Percentiles rank a stretch among this genome's conserved stretches.
Conservation (phyloP, 2,888 invertebrate genomes). For the Acholoe squamosa region DNA sequence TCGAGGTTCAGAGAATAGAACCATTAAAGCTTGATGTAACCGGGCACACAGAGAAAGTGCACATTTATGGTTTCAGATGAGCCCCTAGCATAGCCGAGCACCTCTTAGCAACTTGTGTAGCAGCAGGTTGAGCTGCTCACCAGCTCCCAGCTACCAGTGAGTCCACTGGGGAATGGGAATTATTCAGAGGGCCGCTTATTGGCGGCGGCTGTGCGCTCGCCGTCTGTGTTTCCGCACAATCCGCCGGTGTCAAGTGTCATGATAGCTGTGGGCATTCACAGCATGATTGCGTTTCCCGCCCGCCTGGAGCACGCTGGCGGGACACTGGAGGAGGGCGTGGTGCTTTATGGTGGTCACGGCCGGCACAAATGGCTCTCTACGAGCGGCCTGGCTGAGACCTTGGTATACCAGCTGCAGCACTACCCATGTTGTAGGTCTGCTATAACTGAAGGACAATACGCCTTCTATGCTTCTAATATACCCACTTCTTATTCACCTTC, state of each 20-base stretch:
- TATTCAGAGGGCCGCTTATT: slow-evolving; percentile 12
- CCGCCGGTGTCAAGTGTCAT: slow-evolving; percentile 24
- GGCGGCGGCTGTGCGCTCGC: neutral
- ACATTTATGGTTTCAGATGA: slow-evolving; percentile 11
- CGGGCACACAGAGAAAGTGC: neutral
- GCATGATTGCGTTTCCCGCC: slow-evolving; percentile 28
- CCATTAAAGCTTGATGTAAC: neutral
- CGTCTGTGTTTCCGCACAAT: neutral
- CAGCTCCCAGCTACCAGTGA: no score
- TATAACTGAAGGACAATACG: no score
- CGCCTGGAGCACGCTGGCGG: slow-evolving; percentile 3
- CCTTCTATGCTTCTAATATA: no score
- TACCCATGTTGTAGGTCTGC: no score
- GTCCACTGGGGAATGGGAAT: neutral
- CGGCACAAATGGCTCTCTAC: neutral
- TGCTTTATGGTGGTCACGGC: slow-evolving; percentile 12
- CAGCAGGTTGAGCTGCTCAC: neutral
- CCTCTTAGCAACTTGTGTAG: no score
- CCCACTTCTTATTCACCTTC: no score
- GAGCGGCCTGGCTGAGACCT: neutral
- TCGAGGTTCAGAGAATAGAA: neutral
- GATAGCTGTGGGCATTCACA: slow-evolving; percentile 21
- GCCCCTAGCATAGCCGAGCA: neutral
- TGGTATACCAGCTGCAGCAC: neutral
- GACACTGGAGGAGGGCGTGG: neutral